Conservation (phyloP, 2,113 vertebrate species). For the Myrmecobius fasciatus region DNA sequence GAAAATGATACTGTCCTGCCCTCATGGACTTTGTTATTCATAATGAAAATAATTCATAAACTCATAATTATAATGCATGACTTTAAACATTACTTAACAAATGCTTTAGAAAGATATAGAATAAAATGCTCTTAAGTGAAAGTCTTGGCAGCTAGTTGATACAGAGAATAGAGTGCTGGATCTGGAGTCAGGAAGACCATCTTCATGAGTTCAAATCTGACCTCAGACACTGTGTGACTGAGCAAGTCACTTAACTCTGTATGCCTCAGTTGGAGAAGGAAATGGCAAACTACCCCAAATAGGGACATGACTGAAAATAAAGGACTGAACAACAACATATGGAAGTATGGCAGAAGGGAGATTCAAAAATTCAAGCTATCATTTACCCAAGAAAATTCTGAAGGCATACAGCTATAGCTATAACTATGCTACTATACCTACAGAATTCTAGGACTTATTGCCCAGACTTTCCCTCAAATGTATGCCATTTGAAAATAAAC, state of each 20-base stretch:
- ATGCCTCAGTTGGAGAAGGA: too few relatives aligned
- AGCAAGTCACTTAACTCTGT: too few relatives aligned
- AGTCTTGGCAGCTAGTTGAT: neutral
- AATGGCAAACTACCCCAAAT: neutral
- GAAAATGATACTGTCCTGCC: neutral
- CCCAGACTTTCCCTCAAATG: neutral
- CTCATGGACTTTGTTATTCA: neutral
- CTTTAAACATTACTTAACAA: neutral
- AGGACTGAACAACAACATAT: neutral
- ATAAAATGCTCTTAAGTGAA: neutral
- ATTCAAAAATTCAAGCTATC: neutral
- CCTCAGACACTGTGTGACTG: too few relatives aligned
- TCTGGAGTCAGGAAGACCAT: too few relatives aligned
- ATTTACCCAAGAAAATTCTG: neutral
- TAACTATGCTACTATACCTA: neutral
- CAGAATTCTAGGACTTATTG: neutral
- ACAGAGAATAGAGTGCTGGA: too few relatives aligned
- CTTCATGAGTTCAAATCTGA: too few relatives aligned
- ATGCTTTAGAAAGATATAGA: neutral
- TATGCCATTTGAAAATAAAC: neutral
- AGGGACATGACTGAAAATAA: neutral
- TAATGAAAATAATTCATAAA: neutral
- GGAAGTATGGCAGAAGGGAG: neutral
- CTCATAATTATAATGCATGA: neutral
- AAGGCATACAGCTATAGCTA: neutral